Base-by-base conservation (phyloP, 2,113 vertebrate species). In the Phycodurus eques region DNA sequence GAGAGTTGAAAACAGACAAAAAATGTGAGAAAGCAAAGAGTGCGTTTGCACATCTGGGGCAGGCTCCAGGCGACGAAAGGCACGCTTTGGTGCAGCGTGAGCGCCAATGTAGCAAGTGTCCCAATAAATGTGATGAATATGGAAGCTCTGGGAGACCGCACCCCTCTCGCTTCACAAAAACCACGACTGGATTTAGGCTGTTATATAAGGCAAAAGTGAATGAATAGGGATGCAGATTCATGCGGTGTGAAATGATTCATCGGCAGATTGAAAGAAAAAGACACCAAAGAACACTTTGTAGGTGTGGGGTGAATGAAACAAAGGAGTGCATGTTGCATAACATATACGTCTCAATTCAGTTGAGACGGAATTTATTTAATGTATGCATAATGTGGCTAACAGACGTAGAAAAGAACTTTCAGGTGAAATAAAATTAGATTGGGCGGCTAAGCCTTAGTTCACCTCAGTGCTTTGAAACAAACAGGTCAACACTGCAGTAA, bases 211-310 rank as follows among this genome's bases (percentile, higher is more conserved):
- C 22, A 35, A 67, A 75, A 76, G 76, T 47, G 47, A 68, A 72
- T 77, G 80, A 85, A 85, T 81, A 69, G 78, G 78, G 65, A 76
- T 73, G 72, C 71, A 76, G 68, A 75, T 78, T 70, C 11, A n/a
- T 74, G 70, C 43, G 0, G 72, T 67, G 73, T 69, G 62, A 74
- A 79, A 76, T 83, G 76, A 87, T 73, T 88, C 78, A 82, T 59
- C 14, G 4, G 59, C 13, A 70, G 64, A 76, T 70, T 67, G 27
- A 73, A 35, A 64, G 31, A 46, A 79, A 39, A 71, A 47, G 70
- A 80, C 73, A 74, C 75, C 73, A 76, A 78, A 63, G 70, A 71
- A 60, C 71, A 43, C 7, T 3, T 73, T 75, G 80, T 75, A 65
- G 83, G 82, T 72, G 82, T 78, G 49, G 46, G 64, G 22, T 72